Conservation (phyloP, 2,797 vertebrate genomes). For the Cichlasoma orientale region DNA sequence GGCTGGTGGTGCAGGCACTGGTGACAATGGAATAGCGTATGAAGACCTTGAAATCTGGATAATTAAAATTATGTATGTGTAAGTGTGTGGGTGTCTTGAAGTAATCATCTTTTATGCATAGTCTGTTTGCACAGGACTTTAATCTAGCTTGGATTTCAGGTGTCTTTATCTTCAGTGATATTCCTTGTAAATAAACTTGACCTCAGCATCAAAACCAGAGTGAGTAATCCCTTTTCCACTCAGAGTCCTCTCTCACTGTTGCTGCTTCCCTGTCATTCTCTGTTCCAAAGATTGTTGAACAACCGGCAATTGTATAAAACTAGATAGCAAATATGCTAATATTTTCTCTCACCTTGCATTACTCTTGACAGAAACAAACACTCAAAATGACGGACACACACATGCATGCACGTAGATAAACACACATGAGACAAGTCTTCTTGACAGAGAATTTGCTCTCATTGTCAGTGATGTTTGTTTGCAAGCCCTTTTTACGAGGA, state of each 20-base stretch:
- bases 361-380: conserved; percentile 52
- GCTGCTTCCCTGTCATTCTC: conserved; percentile 16
- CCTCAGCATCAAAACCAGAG: conserved; percentile 39
- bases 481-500: conserved; percentile 28
- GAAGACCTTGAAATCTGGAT: conserved; percentile 35
- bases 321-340: conserved; percentile 54
- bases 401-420: conserved; percentile 1
- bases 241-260: not conserved
- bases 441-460: conserved; percentile 49
- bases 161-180: conserved; percentile 50
- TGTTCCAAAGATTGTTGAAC: conserved; percentile 38
- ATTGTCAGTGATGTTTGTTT: conserved; percentile 45
- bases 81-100: conserved; percentile 38
- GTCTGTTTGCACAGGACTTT: conserved; percentile 38
- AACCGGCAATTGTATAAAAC: conserved; percentile 31
- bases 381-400: not conserved
- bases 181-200: conserved; percentile 58
- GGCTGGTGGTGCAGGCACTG: not conserved
- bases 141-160: conserved; percentile 44
- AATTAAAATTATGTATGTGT: conserved; percentile 43
- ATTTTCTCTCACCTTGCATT: conserved; percentile 44
- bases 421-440: conserved; percentile 9
- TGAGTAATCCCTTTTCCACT: conserved; percentile 36
- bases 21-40: conserved; percentile 14
- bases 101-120: conserved; percentile 51